A percentile compares a stretch with the other conserved stretches of the same genome.
These are phyloP conservation scores for Drosophila helvetica DNA, from an alignment of 2,888 invertebrate species.

Conservation along the genomic window DNA sequence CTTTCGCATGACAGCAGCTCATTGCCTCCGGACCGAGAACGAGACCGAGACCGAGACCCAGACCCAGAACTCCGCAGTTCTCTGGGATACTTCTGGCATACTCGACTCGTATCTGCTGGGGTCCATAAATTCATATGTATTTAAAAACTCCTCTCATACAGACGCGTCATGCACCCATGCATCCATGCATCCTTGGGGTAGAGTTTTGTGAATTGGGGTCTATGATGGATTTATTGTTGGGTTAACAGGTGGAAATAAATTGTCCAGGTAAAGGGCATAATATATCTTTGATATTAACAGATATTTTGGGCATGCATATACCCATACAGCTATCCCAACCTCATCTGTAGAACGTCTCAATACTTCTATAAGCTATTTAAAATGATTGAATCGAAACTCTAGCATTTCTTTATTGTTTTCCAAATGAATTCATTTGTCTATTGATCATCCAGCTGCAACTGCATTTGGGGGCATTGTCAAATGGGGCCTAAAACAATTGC, in stretches of 20 bases:
- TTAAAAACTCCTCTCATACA: not conserved
- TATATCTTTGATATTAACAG: no score
- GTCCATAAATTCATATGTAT: not conserved
- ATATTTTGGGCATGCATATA: no score
- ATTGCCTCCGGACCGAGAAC: conserved; percentile 14
- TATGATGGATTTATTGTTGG: not conserved
- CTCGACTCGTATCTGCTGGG: not conserved
- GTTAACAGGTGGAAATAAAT: not conserved
- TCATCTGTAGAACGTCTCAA: no score
- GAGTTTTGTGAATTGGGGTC: not conserved
- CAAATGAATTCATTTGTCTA: not conserved
- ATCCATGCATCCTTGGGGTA: not conserved
- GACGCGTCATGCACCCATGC: not conserved
- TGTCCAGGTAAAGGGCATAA: not conserved
- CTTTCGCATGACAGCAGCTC: conserved; percentile 38
- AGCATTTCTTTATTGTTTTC: not conserved
- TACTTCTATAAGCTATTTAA: not conserved
- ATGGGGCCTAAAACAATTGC: not conserved
- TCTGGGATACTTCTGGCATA: not conserved
- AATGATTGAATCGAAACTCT: not conserved
- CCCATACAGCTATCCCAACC: no score
- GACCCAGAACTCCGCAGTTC: not conserved
- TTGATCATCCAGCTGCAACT: not conserved
- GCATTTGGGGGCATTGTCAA: not conserved
- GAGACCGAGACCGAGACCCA: not conserved